Base-by-base conservation (phyloP, 2,797 vertebrate species). In the Typhlichthys subterraneus region DNA sequence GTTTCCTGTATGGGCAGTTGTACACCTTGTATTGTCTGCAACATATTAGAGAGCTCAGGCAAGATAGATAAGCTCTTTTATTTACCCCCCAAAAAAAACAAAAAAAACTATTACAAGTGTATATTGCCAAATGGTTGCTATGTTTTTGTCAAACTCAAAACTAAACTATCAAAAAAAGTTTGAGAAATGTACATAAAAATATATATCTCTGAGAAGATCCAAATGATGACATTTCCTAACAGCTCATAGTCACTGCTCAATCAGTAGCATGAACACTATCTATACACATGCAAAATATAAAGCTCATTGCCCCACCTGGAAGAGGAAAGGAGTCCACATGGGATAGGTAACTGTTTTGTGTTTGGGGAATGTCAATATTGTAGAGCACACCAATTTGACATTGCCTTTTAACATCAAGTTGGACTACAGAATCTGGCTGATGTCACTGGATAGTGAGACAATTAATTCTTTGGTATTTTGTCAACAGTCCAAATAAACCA, bases 111-210 rank as follows among this genome's bases (percentile, higher is more conserved):
- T 63, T 87, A 87, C 81, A 87, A 73, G 89, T 78, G 59, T 73
- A 72, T 72, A 74, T 87, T 76, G 67, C 69, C 60, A 63, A 79
- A 76, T 51, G 60, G 48, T 59, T 68, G 38, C 64, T 15, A 75
- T 12, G 57, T 71, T 53, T 85, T 55, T 11, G 58, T 81, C 64
- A 73, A 77, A 87, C 67, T 63, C 83, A 76, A 60, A 62, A 69
- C 76, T 85, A 81, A 61, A 55, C 82, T 84, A 80, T 80, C 68
- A 82, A 67, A 78, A 80, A 72, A 80, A 70, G 68, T 70, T 70
- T 64, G 74, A 85, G 76, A 84, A 76, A 82, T 74, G 77, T 79
- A 87, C 74, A 83, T 76, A 85, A 86, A 88, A 90, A 89, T 89
- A 84, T 76, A 38, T 38, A 84, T 70, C 79, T 89, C 84, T 87